Base-by-base conservation (phyloP, 37 sponge, comb jelly and placozoan species). In the Agelas oroides region DNA sequence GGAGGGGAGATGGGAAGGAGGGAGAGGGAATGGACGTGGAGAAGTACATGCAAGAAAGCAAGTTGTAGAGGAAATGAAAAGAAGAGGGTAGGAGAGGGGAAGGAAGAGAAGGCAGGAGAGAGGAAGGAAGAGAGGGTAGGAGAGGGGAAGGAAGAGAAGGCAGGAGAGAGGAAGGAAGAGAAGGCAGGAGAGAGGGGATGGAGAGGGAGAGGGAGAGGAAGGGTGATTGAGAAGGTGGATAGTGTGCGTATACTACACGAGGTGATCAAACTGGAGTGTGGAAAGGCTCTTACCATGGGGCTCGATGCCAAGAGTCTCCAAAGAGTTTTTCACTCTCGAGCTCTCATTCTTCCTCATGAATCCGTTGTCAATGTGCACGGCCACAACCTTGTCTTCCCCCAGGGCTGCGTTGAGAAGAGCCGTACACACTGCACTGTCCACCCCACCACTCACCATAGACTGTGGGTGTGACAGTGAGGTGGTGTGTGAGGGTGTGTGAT, bases 361-460 rank as follows among this genome's bases (percentile, higher is more conserved):
- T 0, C 97, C 97, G 77, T 92, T 97, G 88, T 97, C 94, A 55
- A 97, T 89, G 70, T 94, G 97, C 2, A 97, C 84, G 27, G 97
- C 92, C 20, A 93, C 62, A 20, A 97, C 95, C 18, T 69, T 53
- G 0, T 83, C 85, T 13, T 86, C 83, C 0, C 92, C 92, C 39
- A 95, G 70, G 15, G 95, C 95, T 46, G 86, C 86, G 24, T 76
- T 77, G 75, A 97, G 80, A 1, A 97, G 92, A 34, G 95, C 97
- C 28, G 97, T 90, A 34, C 92, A 88, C 65, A 97, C 95, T 46
- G 97, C 77, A 70, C 93, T 93, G 79, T 97, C 97, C 40, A 97
- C 94, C n/a, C 97, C 97, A 21, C 97, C 97, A 82, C 97, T 97
- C 35, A 97, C 92, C 17, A 97, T 82, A 17, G 84, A 77, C 92